Percentiles rank a stretch among this genome's conserved stretches.
Conservation (phyloP, 2,113 vertebrate species). For the Isichthys henryi region DNA sequence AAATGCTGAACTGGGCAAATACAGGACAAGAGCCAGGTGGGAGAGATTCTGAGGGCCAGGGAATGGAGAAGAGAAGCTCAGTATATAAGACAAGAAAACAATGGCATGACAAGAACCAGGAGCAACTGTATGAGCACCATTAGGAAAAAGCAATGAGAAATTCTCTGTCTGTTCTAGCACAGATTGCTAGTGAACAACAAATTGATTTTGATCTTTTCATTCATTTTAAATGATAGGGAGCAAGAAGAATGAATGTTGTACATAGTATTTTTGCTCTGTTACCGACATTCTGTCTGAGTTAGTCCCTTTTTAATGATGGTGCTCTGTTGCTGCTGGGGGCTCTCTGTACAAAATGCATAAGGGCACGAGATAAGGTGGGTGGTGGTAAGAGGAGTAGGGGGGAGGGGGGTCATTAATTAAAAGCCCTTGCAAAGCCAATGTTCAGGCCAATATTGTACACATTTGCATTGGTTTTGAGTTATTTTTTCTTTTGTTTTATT, state of each 20-base stretch:
- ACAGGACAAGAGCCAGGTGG: not conserved
- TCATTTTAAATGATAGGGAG: constrained; percentile 49
- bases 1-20: not conserved
- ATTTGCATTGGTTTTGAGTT: constrained; percentile 23
- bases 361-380: constrained; percentile 40
- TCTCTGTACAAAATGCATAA: constrained; percentile 64
- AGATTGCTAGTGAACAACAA: not conserved
- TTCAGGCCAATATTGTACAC: constrained; percentile 3
- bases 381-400: constrained; percentile 59
- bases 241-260: constrained; percentile 56
- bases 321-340: constrained; percentile 76
- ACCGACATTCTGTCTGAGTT: not conserved
- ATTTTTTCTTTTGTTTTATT: constrained; percentile 8
- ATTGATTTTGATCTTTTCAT: not conserved
- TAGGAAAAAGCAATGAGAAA: not conserved
- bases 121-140: not conserved
- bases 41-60: not conserved
- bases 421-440: constrained; percentile 46
- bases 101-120: not conserved
- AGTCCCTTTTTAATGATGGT: constrained; percentile 46
- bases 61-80: constrained; percentile 9
- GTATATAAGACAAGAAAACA: not conserved
- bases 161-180: not conserved
- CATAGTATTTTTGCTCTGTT: not conserved
- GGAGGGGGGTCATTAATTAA: constrained; percentile 34